Conservation (phyloP, 1,140 invertebrate species). For the Apolygus lucorum region DNA sequence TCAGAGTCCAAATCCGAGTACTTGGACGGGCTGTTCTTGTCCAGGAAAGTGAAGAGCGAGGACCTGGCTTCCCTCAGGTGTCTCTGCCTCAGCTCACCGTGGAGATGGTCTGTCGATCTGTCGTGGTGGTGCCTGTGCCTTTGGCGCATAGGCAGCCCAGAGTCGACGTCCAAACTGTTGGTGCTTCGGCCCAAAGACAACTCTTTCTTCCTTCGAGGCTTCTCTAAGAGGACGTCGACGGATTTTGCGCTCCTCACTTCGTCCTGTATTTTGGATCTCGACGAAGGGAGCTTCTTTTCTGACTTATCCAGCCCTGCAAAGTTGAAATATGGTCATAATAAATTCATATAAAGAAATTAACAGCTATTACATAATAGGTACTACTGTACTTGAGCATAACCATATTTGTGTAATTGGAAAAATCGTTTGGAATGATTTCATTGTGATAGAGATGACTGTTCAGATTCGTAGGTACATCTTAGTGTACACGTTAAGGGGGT, state of each 20-base stretch:
- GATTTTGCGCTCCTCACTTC: conserved; percentile 28
- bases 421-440: too few species aligned
- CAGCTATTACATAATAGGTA: too few species aligned
- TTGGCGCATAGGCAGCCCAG: background rate
- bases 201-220: conserved; percentile 27
- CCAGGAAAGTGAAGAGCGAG: conserved; percentile 35
- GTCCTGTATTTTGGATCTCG: background rate
- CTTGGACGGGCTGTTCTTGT: conserved; percentile 48
- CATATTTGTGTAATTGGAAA: too few species aligned
- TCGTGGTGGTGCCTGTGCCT: conserved; percentile 29
- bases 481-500: too few species aligned
- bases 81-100: conserved; percentile 30
- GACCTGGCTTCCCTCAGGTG: conserved; percentile 36
- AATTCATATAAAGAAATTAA: too few species aligned
- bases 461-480: too few species aligned
- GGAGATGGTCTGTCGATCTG: conserved; percentile 29
- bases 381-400: too few species aligned
- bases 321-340: too few species aligned
- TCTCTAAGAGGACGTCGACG: conserved; percentile 27
- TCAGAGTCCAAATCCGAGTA: conserved; percentile 57
- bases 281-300: background rate
- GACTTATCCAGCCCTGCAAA: conserved; percentile 13
- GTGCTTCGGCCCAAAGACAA: conserved; percentile 24
- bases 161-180: conserved; percentile 29
- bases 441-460: too few species aligned